Conservation (phyloP, 2,797 vertebrate species). For the Tiaroga cobitis region DNA sequence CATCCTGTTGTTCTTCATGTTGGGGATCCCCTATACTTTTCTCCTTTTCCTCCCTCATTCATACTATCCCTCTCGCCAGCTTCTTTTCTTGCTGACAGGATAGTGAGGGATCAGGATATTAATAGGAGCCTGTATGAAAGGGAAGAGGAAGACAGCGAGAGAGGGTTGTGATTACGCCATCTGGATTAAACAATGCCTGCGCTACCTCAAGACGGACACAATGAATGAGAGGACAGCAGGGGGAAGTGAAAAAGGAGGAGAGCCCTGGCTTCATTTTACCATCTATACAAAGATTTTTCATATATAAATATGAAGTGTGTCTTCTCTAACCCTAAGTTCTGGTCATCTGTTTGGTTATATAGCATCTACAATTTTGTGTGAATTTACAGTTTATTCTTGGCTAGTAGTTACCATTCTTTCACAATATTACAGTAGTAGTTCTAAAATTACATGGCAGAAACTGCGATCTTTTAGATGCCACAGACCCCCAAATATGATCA, state of each 20-base stretch:
- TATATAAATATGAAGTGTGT: background rate
- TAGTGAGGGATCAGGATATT: slow-evolving; percentile 68
- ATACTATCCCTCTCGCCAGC: slow-evolving; percentile 50
- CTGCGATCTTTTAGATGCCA: background rate
- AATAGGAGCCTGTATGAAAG: slow-evolving; percentile 60
- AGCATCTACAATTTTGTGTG: background rate
- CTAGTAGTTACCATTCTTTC: background rate
- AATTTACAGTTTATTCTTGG: background rate
- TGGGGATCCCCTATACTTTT: slow-evolving; percentile 55
- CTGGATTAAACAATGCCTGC: slow-evolving; percentile 61
- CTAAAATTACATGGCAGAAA: too few relatives aligned
- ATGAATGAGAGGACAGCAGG: slow-evolving; percentile 39
- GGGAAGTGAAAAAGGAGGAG: slow-evolving; percentile 30
- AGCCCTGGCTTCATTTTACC: background rate
- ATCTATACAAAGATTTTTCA: slow-evolving; percentile 1
- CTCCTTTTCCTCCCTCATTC: slow-evolving; percentile 8
- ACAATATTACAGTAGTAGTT: background rate
- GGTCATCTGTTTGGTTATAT: slow-evolving; percentile 2
- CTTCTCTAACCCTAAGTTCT: background rate
- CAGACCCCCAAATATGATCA: background rate
- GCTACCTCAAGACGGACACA: slow-evolving; percentile 52
- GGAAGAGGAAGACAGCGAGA: slow-evolving; percentile 54
- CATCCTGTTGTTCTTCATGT: slow-evolving; percentile 59
- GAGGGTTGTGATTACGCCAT: slow-evolving; percentile 58
- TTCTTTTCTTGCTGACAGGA: slow-evolving; percentile 77